These are phyloP conservation scores for Hypotaenidia philippensis DNA, from an alignment of 2,797 vertebrate species.

Conservation along the genomic window DNA sequence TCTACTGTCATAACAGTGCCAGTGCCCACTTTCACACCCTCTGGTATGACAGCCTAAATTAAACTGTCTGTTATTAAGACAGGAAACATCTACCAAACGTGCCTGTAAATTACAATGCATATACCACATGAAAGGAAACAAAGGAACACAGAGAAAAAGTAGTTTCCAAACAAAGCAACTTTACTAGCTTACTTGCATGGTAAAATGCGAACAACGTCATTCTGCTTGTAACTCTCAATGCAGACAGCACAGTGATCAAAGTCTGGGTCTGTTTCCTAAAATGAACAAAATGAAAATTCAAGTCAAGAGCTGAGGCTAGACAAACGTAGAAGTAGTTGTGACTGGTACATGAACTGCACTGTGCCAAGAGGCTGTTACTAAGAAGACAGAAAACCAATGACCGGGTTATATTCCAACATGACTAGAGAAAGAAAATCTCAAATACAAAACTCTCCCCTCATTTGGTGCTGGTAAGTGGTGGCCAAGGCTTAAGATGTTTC, in stretches of 20 bases:
- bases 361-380: background rate
- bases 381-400: background rate
- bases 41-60: background rate
- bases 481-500: background rate
- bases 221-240: slow-evolving; percentile 96
- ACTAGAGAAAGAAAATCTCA: background rate
- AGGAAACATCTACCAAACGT: background rate
- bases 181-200: slow-evolving; percentile 94
- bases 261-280: slow-evolving; percentile 96
- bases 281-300: slow-evolving; percentile 60
- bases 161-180: slow-evolving; percentile 33
- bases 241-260: slow-evolving; percentile 98
- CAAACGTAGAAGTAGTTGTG: background rate
- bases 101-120: background rate
- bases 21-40: background rate
- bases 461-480: background rate
- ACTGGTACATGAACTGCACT: background rate
- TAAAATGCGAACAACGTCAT: slow-evolving; percentile 94
- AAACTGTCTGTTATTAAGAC: background rate
- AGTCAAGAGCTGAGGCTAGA: slow-evolving; percentile 47
- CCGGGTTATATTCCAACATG: background rate
- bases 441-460: background rate
- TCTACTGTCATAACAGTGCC: background rate
- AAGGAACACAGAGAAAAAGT: background rate
- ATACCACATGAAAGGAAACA: background rate